Evolutionary conservation across 2,113 vertebrate species (phyloP), one percentile per base, ranked within the genome.

Genomic region (Notiomystis cincta): DNA sequence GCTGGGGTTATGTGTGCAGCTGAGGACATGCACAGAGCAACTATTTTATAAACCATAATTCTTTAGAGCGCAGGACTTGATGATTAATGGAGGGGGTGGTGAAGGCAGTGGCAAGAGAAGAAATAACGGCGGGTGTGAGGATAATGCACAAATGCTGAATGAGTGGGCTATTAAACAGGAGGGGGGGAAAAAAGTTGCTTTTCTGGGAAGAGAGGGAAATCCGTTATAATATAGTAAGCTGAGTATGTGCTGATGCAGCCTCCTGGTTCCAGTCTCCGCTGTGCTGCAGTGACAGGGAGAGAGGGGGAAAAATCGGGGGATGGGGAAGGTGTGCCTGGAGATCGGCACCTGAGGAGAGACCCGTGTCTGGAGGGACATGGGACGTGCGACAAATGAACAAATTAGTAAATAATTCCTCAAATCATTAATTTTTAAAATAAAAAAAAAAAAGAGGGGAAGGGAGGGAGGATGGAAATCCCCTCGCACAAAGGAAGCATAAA

Each of bases 1-100:
- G 44, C 56, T 30, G 70, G 37, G 60, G 67, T 54, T 82, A 53
- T 4, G 31, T 0, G 6, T 47, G 66, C 54, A 42, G 3, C 79
- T 44, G 66, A 90, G 73, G 81, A 85, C 35, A 20, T 0, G 17
- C 42, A 50, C 31, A 13, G 42, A 82, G 65, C 84, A 47, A 82
- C 94, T 89, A 89, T 92, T 96, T 95, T 79, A 87, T 35, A 72
- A 85, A 77, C 31, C 19, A 3, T 37, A 54, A 38, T 37, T 58
- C 71, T 62, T 85, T 14, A 67, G 35, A 82, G 67, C 47, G 51
- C 18, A 45, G 47, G 54, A 67, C 50, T 7, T 31, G 57, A 40
- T 44, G 78, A 77, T 89, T 87, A 66, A 77, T 35, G 38, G 57
- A 67, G 65, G 23, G 61, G 54, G 42, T 48, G 33, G 54, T 48